Evolutionary conservation across 2,797 vertebrate genomes (phyloP).

Genomic region (Sebastes taczanowskii): DNA sequence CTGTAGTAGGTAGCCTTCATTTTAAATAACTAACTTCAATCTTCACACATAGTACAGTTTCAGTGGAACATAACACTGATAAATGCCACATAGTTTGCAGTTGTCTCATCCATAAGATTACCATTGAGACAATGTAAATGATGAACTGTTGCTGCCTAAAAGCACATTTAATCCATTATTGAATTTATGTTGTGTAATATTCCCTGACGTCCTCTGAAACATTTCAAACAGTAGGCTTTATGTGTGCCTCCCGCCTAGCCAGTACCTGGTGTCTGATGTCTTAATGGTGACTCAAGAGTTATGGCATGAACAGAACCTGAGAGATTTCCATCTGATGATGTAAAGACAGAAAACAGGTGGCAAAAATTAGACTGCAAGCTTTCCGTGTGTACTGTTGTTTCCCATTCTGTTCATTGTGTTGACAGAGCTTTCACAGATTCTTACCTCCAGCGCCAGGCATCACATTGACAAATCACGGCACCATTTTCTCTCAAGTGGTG

Average conservation of each 20-base stretch:
- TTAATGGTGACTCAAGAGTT: constrained; percentile 26
- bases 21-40: background rate
- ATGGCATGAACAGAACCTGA: constrained; percentile 26
- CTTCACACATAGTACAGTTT: background rate
- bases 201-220: background rate
- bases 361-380: constrained; percentile 31
- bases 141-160: background rate
- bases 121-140: background rate
- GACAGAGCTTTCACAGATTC: constrained; percentile 31
- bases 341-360: constrained; percentile 55
- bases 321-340: constrained; percentile 48
- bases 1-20: background rate
- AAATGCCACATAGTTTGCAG: background rate
- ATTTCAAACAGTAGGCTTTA: background rate
- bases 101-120: background rate
- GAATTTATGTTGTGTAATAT: constrained; percentile 2
- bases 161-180: background rate
- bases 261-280: constrained; percentile 26
- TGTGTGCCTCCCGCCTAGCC: constrained; percentile 15
- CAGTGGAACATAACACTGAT: background rate
- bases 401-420: constrained; percentile 22
- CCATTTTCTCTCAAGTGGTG: background rate
- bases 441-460: background rate
- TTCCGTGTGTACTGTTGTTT: constrained; percentile 37
- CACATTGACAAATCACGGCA: background rate